phyloP scores from a whole-genome alignment of 2,888 invertebrate species.

The Idaea dimidiata region DNA sequence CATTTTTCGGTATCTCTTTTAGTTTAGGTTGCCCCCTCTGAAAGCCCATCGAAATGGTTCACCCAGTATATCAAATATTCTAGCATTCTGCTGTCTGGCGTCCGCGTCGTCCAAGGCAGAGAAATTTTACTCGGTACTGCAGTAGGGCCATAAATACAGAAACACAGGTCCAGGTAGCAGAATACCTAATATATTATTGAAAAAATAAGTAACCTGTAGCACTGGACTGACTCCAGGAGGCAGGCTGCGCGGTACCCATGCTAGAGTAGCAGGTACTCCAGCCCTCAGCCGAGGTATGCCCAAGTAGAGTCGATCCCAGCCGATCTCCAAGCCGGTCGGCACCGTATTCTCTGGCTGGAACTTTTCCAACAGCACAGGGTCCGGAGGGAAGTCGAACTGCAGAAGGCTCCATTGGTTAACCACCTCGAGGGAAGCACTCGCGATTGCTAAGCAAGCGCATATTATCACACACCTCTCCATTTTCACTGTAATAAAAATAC shows the following conservation, averaged over 20 bases:
- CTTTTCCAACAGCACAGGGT: constrained; percentile 78
- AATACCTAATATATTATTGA: no score
- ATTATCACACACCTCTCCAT: constrained; percentile 53
- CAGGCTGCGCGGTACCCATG: constrained; percentile 83
- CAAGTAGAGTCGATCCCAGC: constrained; percentile 86
- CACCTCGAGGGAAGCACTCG: constrained; percentile 79
- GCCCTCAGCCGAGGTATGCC: constrained; percentile 87
- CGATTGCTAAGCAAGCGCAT: constrained; percentile 53
- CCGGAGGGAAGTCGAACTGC: constrained; percentile 84
- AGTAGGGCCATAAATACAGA: no score
- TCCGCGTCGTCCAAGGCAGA: no score
- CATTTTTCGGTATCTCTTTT: no score
- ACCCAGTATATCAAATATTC: no score
- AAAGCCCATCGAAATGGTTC: no score
- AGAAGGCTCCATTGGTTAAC: constrained; percentile 86
- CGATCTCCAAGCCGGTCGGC: constrained; percentile 88
- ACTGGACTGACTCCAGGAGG: constrained; percentile 85
- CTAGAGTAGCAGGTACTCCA: constrained; percentile 89
- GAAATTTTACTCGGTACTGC: no score
- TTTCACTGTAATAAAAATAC: constrained; percentile 27
- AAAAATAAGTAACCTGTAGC: constrained; percentile 72
- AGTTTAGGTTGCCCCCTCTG: no score
- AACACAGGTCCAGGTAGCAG: no score
- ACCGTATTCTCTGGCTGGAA: constrained; percentile 88
- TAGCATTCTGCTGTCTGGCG: no score